These are phyloP conservation scores for Drosophila cyrtoloma DNA, from an alignment of 2,888 invertebrate species.

Conservation along the genomic window DNA sequence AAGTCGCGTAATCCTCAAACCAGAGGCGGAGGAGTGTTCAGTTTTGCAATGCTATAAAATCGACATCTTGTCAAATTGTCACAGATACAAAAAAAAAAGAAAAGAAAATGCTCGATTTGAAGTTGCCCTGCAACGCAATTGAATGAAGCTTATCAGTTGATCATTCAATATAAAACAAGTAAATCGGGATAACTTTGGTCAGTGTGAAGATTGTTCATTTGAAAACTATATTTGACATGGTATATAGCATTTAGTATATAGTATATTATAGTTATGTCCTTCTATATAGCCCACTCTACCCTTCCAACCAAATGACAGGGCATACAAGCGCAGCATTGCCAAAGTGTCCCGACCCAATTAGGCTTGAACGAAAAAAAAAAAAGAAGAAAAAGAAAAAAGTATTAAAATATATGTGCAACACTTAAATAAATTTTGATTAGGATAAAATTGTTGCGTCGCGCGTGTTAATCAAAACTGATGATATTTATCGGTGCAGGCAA, in stretches of 20 bases:
- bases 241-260: neutral
- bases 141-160: neutral
- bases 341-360: slow-evolving; percentile 45
- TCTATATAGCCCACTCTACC: neutral
- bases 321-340: slow-evolving; percentile 10
- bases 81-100: too few relatives aligned
- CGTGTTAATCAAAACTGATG: slow-evolving; percentile 51
- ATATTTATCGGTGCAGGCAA: slow-evolving; percentile 27
- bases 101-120: neutral
- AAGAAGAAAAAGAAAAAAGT: slow-evolving; percentile 12
- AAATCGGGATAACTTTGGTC: fast-evolving
- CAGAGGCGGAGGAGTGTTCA: neutral
- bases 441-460: slow-evolving; percentile 39
- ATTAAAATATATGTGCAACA: slow-evolving; percentile 12
- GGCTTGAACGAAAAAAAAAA: neutral
- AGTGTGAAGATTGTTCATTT: neutral
- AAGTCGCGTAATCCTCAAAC: slow-evolving; percentile 13
- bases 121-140: neutral
- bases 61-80: neutral
- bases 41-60: neutral
- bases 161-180: neutral
- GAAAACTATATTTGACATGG: neutral
- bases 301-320: neutral
- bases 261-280: too few relatives aligned
- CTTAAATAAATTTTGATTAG: slow-evolving; percentile 44